Evolutionary conservation across 2,888 invertebrate genomes (phyloP).

Genomic region (Coenonympha arcania): DNA sequence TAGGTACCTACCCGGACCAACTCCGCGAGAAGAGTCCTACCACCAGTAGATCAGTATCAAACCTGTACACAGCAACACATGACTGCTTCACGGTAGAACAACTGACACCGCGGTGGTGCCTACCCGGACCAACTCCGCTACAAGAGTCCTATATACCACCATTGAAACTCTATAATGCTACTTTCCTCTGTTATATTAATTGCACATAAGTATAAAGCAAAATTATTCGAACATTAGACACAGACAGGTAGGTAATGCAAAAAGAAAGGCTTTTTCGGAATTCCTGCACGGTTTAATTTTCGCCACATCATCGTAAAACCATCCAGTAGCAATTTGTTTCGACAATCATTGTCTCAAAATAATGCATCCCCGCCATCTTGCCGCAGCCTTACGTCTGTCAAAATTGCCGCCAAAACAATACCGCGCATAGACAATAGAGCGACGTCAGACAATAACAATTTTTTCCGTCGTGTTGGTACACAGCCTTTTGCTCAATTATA

Average conservation of each 20-base stretch:
- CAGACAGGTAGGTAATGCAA: not conserved
- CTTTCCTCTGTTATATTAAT: not conserved
- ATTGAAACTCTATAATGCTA: no score
- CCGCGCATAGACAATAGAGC: slow-evolving; percentile 37
- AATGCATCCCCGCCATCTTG: slow-evolving; percentile 40
- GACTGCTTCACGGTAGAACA: no score
- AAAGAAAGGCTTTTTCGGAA: not conserved
- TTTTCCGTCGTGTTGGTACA: slow-evolving; percentile 47
- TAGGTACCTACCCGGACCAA: no score
- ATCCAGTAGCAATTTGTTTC: slow-evolving; percentile 59
- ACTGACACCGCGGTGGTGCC: no score
- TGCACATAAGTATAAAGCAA: not conserved
- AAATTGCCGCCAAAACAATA: slow-evolving; percentile 57
- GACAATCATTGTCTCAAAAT: slow-evolving; percentile 35
- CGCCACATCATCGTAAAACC: slow-evolving; percentile 43
- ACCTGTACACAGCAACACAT: no score
- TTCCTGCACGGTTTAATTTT: slow-evolving; percentile 53
- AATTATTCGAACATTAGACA: not conserved
- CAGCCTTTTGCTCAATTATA: slow-evolving; percentile 69
- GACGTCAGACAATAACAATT: slow-evolving; percentile 36
- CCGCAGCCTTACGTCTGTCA: slow-evolving; percentile 56
- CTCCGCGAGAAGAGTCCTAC: no score
- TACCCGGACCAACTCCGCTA: no score
- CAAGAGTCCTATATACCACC: no score
- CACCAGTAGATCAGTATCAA: no score